Base-by-base conservation (phyloP, 1,140 invertebrate species). In the Diuraphis noxia region DNA sequence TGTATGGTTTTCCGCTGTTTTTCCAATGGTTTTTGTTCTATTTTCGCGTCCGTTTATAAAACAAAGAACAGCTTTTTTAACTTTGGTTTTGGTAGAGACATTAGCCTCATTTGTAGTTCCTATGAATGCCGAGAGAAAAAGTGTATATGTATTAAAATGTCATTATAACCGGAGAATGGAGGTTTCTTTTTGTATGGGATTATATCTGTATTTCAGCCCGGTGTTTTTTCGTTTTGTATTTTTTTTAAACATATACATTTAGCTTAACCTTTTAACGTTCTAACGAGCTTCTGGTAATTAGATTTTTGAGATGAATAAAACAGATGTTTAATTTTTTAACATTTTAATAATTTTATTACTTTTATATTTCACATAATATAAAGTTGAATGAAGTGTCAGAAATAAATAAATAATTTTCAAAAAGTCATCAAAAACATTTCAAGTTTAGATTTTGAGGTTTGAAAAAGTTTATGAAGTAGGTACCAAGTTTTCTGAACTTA, bases 131-230 rank as follows among this genome's bases (percentile, higher is more conserved):
- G 63, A 79, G 56, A 13, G 84, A 89, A 89, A 89, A 77, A 77
- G n/a, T 89, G 21, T 79, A 38, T 30, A 89, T 79, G 36, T 89
- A 89, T 79, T 89, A 89, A 43, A 89, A 89, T 46, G 88, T 72
- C 41, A 89, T 89, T 89, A 89, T 43, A 89, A 88, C 38, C 30
- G 25, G 38, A 88, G 87, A 72, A 79, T 89, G 79, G 34, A 79
- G 63, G 63, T 89, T 77, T 89, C 40, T 89, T 88, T 89, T 89
- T 63, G 52, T 41, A 43, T 23, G 25, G 30, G 72, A 52, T 52
- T 89, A 43, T 79, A 43, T 79, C 41, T 17, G 63, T 79, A 79
- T 46, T 79, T 89, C 41, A 41, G 41, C 9, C 30, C 43, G 63
- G 1, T 43, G 56, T 72, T 89, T 89, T 89, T 89, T 89, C 13